Base-by-base conservation (phyloP, 2,888 invertebrate genomes). In the Steinernema hermaphroditum region DNA sequence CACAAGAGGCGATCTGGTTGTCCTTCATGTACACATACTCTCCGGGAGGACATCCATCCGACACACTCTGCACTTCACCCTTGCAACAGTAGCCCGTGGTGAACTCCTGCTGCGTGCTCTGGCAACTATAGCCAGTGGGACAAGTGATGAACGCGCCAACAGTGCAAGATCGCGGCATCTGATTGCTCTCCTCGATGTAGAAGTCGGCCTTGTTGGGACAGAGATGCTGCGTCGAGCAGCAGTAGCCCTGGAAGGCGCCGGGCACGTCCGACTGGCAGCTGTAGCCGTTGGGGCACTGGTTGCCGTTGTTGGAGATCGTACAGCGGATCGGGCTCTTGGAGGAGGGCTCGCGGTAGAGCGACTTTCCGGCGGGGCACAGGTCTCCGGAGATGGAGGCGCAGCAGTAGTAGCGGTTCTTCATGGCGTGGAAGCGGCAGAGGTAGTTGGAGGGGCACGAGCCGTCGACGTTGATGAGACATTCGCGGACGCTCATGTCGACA, bases 1-100 rank as follows among this genome's bases (percentile, higher is more conserved):
- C 80, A 68, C 81, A 81, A 9, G 74, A 43, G 16, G 75, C 81
- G 4, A 76, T 75, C 70, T 80, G 80, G 62, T 80, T 81, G 54
- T 80, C 74, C 50, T 81, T 81, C 80, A 81, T 81, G 71, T 80
- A 81, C 6, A 80, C 80, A 34, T 80, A 77, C 41, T 81, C 79
- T 27, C 79, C 79, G 1, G 81, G 81, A 14, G 81, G 81, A 70
- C 81, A 81, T 12, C 81, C 81, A 71, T 81, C 81, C 2, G 79
- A 75, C n/a, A n/a, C 6, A 16, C 16, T 19, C 6, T 24, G 44
- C n/a, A 32, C 37, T 16, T 74, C 71, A 37, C 29, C 72, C 74
- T 74, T 75, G 68, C 81, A 81, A 70, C 81, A 81, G 68, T 81
- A 81, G 34, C 81, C 81, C 57, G n/a, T n/a, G n/a, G 79, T 69